These are phyloP conservation scores for Metaphire vulgaris DNA, from an alignment of 1,140 invertebrate genomes.

Conservation along the genomic window DNA sequence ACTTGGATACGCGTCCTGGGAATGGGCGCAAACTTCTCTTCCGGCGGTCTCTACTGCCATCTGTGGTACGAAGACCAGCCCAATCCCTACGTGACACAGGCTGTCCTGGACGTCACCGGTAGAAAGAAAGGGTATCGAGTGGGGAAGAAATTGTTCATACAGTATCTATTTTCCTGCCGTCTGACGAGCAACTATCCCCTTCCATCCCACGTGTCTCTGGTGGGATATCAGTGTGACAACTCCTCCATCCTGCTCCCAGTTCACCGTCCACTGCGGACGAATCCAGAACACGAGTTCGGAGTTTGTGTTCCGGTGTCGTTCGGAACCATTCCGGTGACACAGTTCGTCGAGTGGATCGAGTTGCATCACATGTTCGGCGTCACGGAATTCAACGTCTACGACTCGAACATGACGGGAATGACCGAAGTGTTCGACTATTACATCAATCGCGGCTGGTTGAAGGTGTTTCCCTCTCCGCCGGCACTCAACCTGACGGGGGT, in stretches of 20 bases:
- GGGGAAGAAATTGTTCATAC: not conserved
- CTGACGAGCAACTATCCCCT: not conserved
- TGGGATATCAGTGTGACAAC: not conserved
- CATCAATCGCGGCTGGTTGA: not conserved
- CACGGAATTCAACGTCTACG: conserved; percentile 20
- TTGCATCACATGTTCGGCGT: conserved; percentile 10
- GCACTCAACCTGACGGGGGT: not conserved
- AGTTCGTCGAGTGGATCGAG: conserved; percentile 20
- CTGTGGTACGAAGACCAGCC: conserved; percentile 7
- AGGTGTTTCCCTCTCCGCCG: not conserved
- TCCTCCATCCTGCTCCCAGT: not conserved
- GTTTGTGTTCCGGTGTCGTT: conserved; percentile 4
- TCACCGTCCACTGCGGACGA: not conserved
- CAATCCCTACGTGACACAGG: not conserved
- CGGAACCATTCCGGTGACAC: not conserved
- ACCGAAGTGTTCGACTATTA: conserved; percentile 6
- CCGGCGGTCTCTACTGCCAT: not conserved
- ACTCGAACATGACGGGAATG: conserved; percentile 3
- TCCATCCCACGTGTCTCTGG: not conserved
- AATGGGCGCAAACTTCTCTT: not conserved
- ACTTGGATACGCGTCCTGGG: not conserved
- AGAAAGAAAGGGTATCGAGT: not conserved
- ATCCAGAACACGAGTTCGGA: not conserved
- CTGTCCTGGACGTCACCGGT: not conserved
- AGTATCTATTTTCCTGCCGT: not conserved